Evolutionary conservation across 2,888 invertebrate genomes (phyloP), one percentile per base, ranked within the genome.

Genomic region (Therioaphis trifolii): DNA sequence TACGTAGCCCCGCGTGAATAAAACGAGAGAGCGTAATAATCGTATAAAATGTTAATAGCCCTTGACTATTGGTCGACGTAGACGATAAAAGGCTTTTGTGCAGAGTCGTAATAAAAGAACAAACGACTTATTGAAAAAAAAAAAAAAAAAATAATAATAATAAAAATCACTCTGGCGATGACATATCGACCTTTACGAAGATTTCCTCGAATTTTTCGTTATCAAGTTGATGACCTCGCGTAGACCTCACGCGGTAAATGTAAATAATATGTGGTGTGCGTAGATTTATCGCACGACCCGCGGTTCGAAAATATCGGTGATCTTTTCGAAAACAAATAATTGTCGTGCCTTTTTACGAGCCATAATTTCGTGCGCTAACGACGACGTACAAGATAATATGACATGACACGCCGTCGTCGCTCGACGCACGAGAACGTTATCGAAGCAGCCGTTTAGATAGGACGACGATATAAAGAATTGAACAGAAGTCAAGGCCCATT

Each of bases 401-500:
- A 35, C 35, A 35, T 7, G 7, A 35, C 7, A 35, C 35, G 35
- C 35, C 7, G 7, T 35, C 35, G 35, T 5, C 35, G 7, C n/a
- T n/a, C n/a, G n/a, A n/a, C n/a, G n/a, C n/a, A n/a, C n/a, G n/a
- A n/a, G n/a, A n/a, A n/a, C n/a, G n/a, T n/a, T n/a, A n/a, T n/a
- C n/a, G 35, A 7, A 35, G 35, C 35, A 35, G 55, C 55, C n/a
- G n/a, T n/a, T n/a, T n/a, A n/a, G 55, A 69, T 21, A 40, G 9
- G 40, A 52, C 35, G 35, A 35, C 7, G 7, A 35, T n/a, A 61
- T 9, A n/a, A 27, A 43, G n/a, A 29, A 63, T 63, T 63, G 63
- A 76, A 63, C 29, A 66, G 66, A 63, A 77, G 77, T 77, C 77
- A 63, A 63, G 77, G 63, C n/a, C 49, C 29, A 66, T 49, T n/a